Evolutionary conservation across 2,888 invertebrate species (phyloP).

Genomic region (Sicus ferrugineus): DNA sequence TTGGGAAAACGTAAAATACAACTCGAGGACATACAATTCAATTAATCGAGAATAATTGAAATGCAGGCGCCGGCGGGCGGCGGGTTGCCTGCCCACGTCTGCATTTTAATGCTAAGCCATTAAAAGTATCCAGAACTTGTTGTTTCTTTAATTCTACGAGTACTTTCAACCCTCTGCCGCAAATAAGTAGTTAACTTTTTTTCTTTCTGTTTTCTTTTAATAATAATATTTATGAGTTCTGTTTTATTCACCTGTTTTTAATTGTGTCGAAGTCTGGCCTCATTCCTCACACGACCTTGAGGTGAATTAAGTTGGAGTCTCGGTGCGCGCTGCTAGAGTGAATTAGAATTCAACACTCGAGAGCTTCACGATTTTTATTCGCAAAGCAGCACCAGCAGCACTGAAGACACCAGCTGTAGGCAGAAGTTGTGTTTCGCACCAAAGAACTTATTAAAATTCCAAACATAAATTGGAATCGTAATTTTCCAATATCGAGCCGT

Average conservation of each 20-base stretch:
- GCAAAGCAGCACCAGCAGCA: neutral
- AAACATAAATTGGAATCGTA: constrained; percentile 2
- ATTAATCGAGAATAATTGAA: too few species aligned
- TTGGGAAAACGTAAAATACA: too few species aligned
- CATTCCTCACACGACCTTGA: neutral
- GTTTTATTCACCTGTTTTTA: neutral
- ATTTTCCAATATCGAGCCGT: neutral
- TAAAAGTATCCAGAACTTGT: too few species aligned
- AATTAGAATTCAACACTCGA: constrained; percentile 9
- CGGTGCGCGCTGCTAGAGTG: neutral
- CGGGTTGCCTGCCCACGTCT: too few species aligned
- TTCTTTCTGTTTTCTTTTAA: neutral
- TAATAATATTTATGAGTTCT: neutral
- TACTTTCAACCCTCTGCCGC: too few species aligned
- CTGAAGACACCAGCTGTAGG: neutral
- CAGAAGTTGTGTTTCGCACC: neutral
- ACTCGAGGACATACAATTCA: too few species aligned
- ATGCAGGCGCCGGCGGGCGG: too few species aligned
- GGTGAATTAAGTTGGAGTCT: neutral
- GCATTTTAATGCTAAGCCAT: too few species aligned
- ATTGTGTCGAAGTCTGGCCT: neutral
- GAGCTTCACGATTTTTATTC: neutral
- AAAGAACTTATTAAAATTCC: constrained; percentile 15
- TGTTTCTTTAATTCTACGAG: too few species aligned
- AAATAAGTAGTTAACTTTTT: neutral